Percentiles rank a stretch among this genome's conserved stretches.
phyloP scores from a whole-genome alignment of 2,888 invertebrate genomes.

The Nysson spinosus region DNA sequence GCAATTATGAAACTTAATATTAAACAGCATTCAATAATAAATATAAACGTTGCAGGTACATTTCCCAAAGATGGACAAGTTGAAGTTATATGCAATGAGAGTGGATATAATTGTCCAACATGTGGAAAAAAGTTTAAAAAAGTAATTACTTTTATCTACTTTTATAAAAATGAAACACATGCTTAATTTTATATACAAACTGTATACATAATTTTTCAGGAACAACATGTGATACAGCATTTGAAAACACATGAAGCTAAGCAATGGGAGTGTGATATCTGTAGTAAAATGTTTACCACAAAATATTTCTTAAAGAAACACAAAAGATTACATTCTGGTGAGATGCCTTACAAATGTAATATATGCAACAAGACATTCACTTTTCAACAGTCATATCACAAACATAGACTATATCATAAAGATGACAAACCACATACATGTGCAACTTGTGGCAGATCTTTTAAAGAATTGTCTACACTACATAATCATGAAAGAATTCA shows the following conservation, averaged over 20 bases:
- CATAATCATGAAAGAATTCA: slow-evolving; percentile 92
- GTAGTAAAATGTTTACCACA: slow-evolving; percentile 90
- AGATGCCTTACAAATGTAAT: slow-evolving; percentile 91
- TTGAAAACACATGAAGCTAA: slow-evolving; percentile 82
- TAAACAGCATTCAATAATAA: slow-evolving; percentile 13
- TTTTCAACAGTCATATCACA: slow-evolving; percentile 94
- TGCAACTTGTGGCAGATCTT: slow-evolving; percentile 87
- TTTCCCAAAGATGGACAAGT: slow-evolving; percentile 58
- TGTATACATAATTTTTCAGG: too few species aligned
- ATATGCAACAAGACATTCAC: slow-evolving; percentile 92
- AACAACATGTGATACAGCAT: slow-evolving; percentile 78
- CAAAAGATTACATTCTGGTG: slow-evolving; percentile 89
- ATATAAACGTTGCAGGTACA: slow-evolving; percentile 49
- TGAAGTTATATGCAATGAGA: slow-evolving; percentile 59
- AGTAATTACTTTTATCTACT: slow-evolving; percentile 57
- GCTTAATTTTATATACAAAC: too few species aligned
- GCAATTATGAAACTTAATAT: slow-evolving; percentile 10
- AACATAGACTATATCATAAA: slow-evolving; percentile 91
- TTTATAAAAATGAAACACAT: neutral
- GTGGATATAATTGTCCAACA: slow-evolving; percentile 73
- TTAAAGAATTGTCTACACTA: slow-evolving; percentile 91
- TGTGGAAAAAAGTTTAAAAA: slow-evolving; percentile 77
- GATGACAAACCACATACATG: slow-evolving; percentile 90
- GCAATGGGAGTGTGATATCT: slow-evolving; percentile 92
- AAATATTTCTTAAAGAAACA: slow-evolving; percentile 94